Evolutionary conservation across 2,113 vertebrate genomes (phyloP), one percentile per base, ranked within the genome.

Genomic region (Genyomyrus donnyi): DNA sequence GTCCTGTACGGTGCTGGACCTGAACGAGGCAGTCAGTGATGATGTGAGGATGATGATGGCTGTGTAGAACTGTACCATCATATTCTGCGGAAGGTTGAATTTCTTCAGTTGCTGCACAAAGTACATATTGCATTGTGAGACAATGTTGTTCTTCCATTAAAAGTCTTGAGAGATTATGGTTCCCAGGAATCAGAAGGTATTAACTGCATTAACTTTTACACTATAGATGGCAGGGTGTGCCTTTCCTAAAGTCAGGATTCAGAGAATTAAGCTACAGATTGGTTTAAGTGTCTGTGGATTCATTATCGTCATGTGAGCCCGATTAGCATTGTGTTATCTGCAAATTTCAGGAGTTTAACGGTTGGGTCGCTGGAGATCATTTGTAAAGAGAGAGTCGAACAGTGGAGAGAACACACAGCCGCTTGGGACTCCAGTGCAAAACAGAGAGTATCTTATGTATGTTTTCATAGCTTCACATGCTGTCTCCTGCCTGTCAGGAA

Each of bases 181-280:
- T 70, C 62, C 27, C 10, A 31, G 62, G 62, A 62, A 62, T 62
- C 21, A n/a, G 24, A 70, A 70, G 62, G n/a, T 13, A 31, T 70
- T 31, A 31, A 70, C n/a, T 70, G 62, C 62, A 70, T 70, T 70
- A 70, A 70, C 62, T 13, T 70, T 70, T 27, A 70, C 10, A 11
- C 35, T 39, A 13, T 31, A 70, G 62, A 31, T 70, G n/a, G 62
- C 3, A 3, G 27, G 62, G 1, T 70, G 35, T 13, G 74, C 35
- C 7, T 80, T 42, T 80, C 35, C 74, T 80, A 80, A 80, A 80
- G 74, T 39, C 35, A 17, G 6, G 17, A 35, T 80, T 80, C 74
- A 80, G 74, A 80, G 74, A 42, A 42, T 80, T 80, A 80, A 80
- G 74, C 74, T 42, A 17, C 74, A 80, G 74, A 80, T 80, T 80